A percentile compares a stretch with the other conserved stretches of the same genome.
Evolutionary conservation across 1,140 invertebrate genomes (phyloP).

Genomic region (Odontomachus brunneus): DNA sequence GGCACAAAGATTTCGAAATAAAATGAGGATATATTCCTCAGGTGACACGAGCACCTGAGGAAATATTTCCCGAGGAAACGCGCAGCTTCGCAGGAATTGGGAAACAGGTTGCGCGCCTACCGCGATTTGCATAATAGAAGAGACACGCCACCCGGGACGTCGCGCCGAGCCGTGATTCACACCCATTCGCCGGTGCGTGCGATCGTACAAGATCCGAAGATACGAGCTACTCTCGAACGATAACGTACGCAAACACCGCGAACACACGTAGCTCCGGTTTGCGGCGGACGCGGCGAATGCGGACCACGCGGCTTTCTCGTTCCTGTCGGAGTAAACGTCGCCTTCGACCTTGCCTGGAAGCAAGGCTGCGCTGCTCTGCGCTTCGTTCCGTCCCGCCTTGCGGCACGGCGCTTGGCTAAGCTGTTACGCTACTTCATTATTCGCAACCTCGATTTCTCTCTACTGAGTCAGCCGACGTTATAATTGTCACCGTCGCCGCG

Average conservation of each 20-base stretch:
- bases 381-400: no score
- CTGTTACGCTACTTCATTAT: constrained; percentile 43
- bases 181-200: no score
- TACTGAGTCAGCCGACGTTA: constrained; percentile 8
- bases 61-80: no score
- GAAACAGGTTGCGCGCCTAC: constrained; percentile 19
- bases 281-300: background rate
- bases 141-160: background rate
- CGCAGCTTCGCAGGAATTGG: background rate
- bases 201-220: background rate
- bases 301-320: no score
- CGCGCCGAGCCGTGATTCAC: no score
- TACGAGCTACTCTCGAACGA: constrained; percentile 14
- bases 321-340: background rate
- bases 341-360: constrained; percentile 31
- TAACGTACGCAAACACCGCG: constrained; percentile 2
- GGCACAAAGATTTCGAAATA: background rate
- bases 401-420: constrained; percentile 2
- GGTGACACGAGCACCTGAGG: background rate
- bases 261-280: no score
- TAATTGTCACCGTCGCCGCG: background rate
- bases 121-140: constrained; percentile 44
- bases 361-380: constrained; percentile 13
- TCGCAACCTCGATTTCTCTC: constrained; percentile 54
- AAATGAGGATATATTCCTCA: constrained; percentile 15